These are phyloP conservation scores for Channallabes apus DNA, from an alignment of 2,797 vertebrate species.

Conservation along the genomic window DNA sequence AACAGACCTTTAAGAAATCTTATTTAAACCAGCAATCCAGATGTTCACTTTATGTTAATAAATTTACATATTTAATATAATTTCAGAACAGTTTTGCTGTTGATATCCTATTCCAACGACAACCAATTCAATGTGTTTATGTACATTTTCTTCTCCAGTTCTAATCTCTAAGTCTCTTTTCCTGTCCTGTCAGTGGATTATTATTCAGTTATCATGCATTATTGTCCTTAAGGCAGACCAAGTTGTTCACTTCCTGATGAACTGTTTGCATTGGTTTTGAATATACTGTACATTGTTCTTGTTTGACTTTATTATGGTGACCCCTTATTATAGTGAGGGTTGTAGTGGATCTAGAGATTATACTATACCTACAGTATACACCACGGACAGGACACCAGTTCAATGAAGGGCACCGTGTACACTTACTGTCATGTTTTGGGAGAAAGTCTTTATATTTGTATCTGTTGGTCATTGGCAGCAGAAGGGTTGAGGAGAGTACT, in stretches of 20 bases:
- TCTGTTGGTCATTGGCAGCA: conserved; percentile 60
- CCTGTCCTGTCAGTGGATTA: neutral
- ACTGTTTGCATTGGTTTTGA: too few relatives aligned
- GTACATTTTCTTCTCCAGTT: too few relatives aligned
- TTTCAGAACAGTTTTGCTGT: neutral
- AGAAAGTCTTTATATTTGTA: neutral
- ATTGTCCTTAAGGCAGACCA: too few relatives aligned
- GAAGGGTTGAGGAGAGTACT: conserved; percentile 84
- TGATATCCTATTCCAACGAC: too few relatives aligned
- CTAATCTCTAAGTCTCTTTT: neutral
- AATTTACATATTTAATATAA: neutral
- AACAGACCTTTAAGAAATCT: too few relatives aligned
- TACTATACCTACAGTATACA: neutral
- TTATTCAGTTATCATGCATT: too few relatives aligned
- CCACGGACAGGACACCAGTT: too few relatives aligned
- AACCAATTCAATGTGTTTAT: neutral
- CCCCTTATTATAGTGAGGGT: neutral
- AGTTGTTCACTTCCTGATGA: too few relatives aligned
- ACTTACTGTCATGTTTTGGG: too few relatives aligned
- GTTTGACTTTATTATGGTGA: too few relatives aligned
- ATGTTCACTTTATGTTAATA: neutral
- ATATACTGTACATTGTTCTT: too few relatives aligned
- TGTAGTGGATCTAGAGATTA: neutral
- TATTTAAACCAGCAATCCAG: neutral
- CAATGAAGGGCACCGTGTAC: neutral